These are phyloP conservation scores for Heliconius charithonia DNA, from an alignment of 2,888 invertebrate species.

Conservation along the genomic window DNA sequence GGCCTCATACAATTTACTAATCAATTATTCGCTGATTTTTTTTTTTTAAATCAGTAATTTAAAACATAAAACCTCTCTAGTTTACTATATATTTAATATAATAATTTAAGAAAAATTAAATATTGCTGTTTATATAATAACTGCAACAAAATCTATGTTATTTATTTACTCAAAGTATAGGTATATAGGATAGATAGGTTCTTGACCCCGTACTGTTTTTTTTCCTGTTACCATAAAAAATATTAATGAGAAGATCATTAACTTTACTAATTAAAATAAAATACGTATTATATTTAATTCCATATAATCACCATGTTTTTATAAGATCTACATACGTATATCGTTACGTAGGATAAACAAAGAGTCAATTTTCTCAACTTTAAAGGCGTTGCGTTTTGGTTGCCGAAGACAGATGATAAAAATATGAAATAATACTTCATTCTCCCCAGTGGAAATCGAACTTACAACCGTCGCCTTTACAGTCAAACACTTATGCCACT, in stretches of 20 bases:
- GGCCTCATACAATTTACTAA: no score
- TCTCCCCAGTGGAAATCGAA: no score
- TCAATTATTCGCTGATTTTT: no score
- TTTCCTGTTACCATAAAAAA: not conserved
- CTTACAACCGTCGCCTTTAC: no score
- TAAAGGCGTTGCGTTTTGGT: no score
- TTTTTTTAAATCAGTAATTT: no score
- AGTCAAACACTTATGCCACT: no score
- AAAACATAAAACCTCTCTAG: not conserved
- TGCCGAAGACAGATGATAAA: no score
- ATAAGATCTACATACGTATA: not conserved
- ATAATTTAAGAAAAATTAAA: not conserved
- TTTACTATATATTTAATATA: not conserved
- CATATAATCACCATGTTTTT: not conserved
- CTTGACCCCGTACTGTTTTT: not conserved
- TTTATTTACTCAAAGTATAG: not conserved
- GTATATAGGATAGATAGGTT: slow-evolving; percentile 10
- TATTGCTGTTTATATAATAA: not conserved
- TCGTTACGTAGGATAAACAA: not conserved
- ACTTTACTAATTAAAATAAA: slow-evolving; percentile 9
- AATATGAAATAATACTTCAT: no score
- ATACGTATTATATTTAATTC: not conserved
- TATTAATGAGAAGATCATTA: not conserved
- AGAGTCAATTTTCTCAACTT: not conserved
- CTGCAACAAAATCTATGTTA: not conserved